Evolutionary conservation across 2,888 invertebrate genomes (phyloP), one percentile per base, ranked within the genome.

Genomic region (Erebia epiphron): DNA sequence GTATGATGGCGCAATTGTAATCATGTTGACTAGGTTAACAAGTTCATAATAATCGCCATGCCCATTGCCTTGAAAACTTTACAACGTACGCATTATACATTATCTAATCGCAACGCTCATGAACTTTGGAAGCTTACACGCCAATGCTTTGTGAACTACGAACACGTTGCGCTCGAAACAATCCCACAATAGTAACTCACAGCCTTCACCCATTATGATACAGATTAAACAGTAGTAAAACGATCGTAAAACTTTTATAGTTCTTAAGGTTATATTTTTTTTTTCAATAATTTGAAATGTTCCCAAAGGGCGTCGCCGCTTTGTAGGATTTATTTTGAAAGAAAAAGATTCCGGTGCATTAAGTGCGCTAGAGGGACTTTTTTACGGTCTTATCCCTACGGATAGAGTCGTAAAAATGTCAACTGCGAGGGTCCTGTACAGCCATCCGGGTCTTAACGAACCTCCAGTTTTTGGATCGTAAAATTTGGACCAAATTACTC

Each of bases 171-270:
- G 75, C 75, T 77, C 78, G 79, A 80, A 67, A 64, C 67, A 66
- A 73, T 79, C 79, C 81, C 79, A 75, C 79, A 78, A 80, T 84
- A 81, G 83, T 86, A 87, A 84, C 81, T 87, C 85, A 86, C 85
- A 81, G 79, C 79, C 77, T 78, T 79, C 78, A 75, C 76, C 84
- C 83, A 84, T 90, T 86, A 86, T 83, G 79, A 83, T 80, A 79
- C 85, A 91, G 89, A 90, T 91, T 92, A 91, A 91, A 91, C 87
- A 89, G 90, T 89, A 90, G 89, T 92, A 91, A 92, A 92, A 87
- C 72, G 73, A 73, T 86, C 87, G 85, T 92, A 84, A 92, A 92
- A 84, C 75, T 86, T 88, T 90, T 89, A 90, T 90, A 82, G 85
- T 83, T 86, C 86, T 86, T 83, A 83, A 81, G 83, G 83, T 81